phyloP scores from a whole-genome alignment of 23 tunicate species.

The Ascidia mentula region DNA sequence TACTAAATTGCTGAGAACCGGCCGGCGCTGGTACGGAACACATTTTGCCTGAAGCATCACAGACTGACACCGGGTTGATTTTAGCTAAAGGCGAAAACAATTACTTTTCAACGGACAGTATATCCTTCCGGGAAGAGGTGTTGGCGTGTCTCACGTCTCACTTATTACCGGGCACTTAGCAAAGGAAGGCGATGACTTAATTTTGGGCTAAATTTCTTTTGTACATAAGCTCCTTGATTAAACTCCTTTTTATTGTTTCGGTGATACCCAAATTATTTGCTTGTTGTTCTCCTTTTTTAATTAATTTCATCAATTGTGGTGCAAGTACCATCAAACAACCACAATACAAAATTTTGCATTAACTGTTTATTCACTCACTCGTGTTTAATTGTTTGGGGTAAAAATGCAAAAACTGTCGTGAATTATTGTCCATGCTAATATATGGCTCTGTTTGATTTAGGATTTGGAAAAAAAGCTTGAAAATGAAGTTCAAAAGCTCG shows the following conservation, averaged over 20 bases:
- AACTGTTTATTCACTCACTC: too few relatives aligned
- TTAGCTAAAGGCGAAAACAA: conserved; percentile 6
- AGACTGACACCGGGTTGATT: conserved; percentile 7
- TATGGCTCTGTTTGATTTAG: too few relatives aligned
- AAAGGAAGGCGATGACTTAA: background rate
- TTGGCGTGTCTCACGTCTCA: background rate
- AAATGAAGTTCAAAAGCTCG: conserved; percentile 46
- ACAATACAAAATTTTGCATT: too few relatives aligned
- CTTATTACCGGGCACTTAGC: background rate
- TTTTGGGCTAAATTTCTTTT: background rate
- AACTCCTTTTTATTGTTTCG: too few relatives aligned
- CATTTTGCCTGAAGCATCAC: background rate
- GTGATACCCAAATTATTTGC: too few relatives aligned
- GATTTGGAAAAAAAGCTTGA: conserved; percentile 83
- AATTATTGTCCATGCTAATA: too few relatives aligned
- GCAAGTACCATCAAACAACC: too few relatives aligned
- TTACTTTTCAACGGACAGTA: background rate
- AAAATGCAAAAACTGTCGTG: too few relatives aligned
- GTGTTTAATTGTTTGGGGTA: too few relatives aligned
- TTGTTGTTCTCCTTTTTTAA: too few relatives aligned
- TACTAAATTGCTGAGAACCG: background rate
- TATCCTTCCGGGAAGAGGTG: conserved; percentile 2
- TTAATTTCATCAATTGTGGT: too few relatives aligned
- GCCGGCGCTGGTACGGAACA: conserved; percentile 7
- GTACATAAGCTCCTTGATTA: too few relatives aligned